Conservation (phyloP, 92 coral and sea anemone species). For the Phymanthus crucifer region DNA sequence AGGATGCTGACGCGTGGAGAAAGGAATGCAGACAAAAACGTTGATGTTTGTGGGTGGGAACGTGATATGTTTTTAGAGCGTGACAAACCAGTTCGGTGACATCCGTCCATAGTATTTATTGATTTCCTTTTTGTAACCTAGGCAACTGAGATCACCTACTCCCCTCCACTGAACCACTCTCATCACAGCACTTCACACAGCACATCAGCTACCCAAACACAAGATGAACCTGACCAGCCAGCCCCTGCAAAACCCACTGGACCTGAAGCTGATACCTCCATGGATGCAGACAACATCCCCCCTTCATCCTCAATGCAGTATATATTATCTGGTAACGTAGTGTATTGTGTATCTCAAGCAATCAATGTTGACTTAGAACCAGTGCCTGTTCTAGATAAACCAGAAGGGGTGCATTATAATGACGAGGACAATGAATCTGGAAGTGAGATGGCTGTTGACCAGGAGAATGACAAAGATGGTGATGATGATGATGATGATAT, state of each 20-base stretch:
- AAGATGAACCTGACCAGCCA: neutral
- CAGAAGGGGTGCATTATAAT: neutral
- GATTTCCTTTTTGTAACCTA: neutral
- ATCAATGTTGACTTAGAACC: neutral
- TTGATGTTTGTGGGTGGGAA: too few species aligned
- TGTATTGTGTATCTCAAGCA: neutral
- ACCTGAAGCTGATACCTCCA: neutral
- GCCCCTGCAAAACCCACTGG: neutral
- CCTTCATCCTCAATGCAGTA: neutral
- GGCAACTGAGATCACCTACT: neutral
- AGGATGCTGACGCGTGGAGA: neutral
- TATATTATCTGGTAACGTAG: neutral
- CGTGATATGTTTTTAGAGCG: too few species aligned
- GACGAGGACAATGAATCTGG: neutral
- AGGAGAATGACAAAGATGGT: neutral
- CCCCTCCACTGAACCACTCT: neutral
- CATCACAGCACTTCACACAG: neutral
- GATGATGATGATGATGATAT: neutral
- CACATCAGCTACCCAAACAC: neutral
- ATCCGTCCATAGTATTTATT: neutral
- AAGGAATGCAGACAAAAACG: neutral
- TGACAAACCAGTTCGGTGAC: too few species aligned
- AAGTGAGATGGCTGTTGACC: neutral
- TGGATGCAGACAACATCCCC: neutral
- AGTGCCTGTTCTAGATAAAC: neutral